phyloP scores from a whole-genome alignment of 2,797 vertebrate species.

The Mycteria americana region DNA sequence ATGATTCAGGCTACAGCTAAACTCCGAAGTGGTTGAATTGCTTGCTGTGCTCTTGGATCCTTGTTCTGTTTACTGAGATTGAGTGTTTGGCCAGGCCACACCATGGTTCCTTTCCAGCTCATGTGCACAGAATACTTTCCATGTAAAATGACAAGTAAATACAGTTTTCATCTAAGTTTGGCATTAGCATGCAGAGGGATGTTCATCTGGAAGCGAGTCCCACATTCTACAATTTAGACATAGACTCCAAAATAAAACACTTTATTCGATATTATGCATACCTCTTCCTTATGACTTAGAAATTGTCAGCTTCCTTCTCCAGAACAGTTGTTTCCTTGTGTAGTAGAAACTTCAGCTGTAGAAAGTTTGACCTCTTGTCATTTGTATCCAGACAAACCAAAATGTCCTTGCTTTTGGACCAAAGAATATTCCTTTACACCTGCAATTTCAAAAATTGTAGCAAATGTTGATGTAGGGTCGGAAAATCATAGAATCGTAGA shows the following conservation, averaged over 20 bases:
- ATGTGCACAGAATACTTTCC: background rate
- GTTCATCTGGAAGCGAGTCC: background rate
- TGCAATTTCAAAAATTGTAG: background rate
- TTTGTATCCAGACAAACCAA: background rate
- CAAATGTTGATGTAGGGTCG: background rate
- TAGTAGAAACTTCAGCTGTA: background rate
- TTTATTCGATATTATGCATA: background rate
- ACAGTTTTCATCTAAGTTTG: background rate
- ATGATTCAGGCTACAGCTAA: background rate
- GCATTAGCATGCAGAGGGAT: background rate
- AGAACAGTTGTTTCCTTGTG: background rate
- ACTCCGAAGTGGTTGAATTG: accelerated
- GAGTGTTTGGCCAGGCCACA: background rate
- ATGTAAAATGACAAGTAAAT: background rate
- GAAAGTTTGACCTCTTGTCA: background rate
- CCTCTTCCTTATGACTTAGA: background rate
- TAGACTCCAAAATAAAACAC: background rate
- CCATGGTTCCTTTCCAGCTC: background rate
- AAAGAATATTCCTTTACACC: background rate
- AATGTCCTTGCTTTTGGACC: background rate
- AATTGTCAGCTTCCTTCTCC: background rate
- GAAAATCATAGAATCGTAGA: too few species aligned
- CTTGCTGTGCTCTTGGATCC: background rate
- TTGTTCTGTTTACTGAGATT: background rate
- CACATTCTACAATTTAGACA: background rate